phyloP scores from a whole-genome alignment of 2,888 invertebrate genomes.

The Heteromurus nitidus region DNA sequence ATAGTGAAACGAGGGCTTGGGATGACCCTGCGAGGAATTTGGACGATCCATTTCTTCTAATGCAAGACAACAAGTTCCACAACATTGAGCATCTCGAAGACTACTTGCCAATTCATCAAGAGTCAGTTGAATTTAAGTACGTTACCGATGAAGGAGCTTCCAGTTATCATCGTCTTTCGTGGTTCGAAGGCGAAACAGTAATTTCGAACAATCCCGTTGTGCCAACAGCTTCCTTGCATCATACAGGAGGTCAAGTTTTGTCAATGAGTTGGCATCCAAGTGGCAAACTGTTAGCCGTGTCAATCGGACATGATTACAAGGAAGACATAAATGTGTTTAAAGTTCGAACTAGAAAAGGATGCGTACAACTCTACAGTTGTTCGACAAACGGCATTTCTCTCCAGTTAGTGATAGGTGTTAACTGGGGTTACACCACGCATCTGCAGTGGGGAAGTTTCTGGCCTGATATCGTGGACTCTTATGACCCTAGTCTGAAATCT shows the following conservation, averaged over 20 bases:
- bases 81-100: not conserved
- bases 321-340: conserved; percentile 53
- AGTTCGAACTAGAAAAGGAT: conserved; percentile 6
- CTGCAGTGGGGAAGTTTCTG: conserved; percentile 69
- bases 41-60: conserved; percentile 37
- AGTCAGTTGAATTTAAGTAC: conserved; percentile 52
- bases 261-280: conserved; percentile 70
- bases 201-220: not conserved
- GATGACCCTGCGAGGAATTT: conserved; percentile 48
- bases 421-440: conserved; percentile 68
- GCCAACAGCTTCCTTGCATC: conserved; percentile 11
- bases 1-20: conserved; percentile 54
- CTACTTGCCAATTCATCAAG: conserved; percentile 42
- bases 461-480: conserved; percentile 45
- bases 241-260: conserved; percentile 68
- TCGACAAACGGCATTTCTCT: conserved; percentile 22
- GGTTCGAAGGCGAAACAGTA: conserved; percentile 70
- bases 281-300: conserved; percentile 68
- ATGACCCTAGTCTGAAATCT: conserved; percentile 13
- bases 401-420: conserved; percentile 59
- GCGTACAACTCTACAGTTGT: conserved; percentile 68
- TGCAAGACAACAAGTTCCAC: conserved; percentile 14
- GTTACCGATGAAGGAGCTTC: conserved; percentile 26
- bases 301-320: conserved; percentile 51
- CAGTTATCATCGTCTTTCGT: conserved; percentile 57